These are phyloP conservation scores for Harpalus rubripes DNA, from an alignment of 2,888 invertebrate genomes.

Conservation along the genomic window DNA sequence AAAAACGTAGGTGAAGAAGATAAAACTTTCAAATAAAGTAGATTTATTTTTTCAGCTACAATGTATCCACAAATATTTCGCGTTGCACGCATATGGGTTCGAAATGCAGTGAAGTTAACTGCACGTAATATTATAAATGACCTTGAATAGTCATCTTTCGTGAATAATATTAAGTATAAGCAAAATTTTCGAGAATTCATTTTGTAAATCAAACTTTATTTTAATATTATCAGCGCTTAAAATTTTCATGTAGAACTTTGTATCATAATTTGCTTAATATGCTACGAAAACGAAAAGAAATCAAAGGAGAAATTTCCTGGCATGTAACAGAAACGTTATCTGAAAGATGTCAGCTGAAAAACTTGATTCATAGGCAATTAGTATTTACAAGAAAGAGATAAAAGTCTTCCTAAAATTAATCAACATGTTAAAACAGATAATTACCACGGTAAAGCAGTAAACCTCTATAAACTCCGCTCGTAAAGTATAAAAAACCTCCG, in stretches of 20 bases:
- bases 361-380: conserved; percentile 5
- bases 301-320: background rate
- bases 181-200: too few relatives aligned
- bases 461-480: background rate
- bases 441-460: conserved; percentile 1
- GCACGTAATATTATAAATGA: too few relatives aligned
- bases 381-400: conserved; percentile 26
- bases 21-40: too few relatives aligned
- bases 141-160: too few relatives aligned
- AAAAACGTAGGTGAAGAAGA: too few relatives aligned
- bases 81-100: too few relatives aligned
- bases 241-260: background rate
- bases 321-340: background rate
- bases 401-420: conserved; percentile 9
- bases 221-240: too few relatives aligned
- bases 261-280: background rate
- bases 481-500: conserved; percentile 39
- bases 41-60: too few relatives aligned
- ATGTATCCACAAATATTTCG: too few relatives aligned
- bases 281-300: background rate
- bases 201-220: too few relatives aligned
- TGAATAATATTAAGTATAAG: too few relatives aligned
- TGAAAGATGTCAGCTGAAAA: background rate
- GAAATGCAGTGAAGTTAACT: too few relatives aligned
- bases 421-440: conserved; percentile 29